Evolutionary conservation across 2,888 invertebrate species (phyloP), one percentile per base, ranked within the genome.

Genomic region (Anagyrus pseudococci): DNA sequence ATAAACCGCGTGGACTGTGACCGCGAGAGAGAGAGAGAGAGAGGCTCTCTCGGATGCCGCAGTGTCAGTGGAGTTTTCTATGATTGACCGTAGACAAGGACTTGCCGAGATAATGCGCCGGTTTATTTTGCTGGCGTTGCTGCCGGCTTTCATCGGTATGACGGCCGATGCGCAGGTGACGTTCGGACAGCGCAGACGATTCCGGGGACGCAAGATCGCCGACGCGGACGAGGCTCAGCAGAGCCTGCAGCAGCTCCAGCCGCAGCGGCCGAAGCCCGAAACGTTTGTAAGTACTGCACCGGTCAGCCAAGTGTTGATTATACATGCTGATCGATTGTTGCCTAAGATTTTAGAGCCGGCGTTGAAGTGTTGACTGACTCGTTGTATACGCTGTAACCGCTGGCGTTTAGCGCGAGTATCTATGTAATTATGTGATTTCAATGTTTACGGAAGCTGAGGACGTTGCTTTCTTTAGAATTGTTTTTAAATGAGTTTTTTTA

Each of bases 281-380:
- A 65, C 64, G 25, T 65, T 65, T 19, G 64, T 65, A 41, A 65
- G 64, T 64, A 20, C 13, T 20, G n/a, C n/a, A n/a, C n/a, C n/a
- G n/a, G n/a, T n/a, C n/a, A n/a, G n/a, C n/a, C n/a, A n/a, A n/a
- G n/a, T n/a, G n/a, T n/a, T n/a, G n/a, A n/a, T 44, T 20, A n/a
- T 41, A 41, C 17, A 8, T 17, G 4, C n/a, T 41, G 15, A 41
- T 15, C 7, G 41, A 4, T 4, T 41, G 15, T 41, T 41, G 15
- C 4, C 4, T 8, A 4, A 4, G 6, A 4, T 41, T 41, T 13
- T 17, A 41, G 15, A 13, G 15, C 41, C 15, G 17, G 41, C 15
- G 13, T 13, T 33, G 33, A 33, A 6, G 33, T 41, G 4, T 41
- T 41, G 4, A 10, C 15, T n/a, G 4, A 15, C 4, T 1, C 41